phyloP scores from a whole-genome alignment of 2,888 invertebrate genomes.

The Iselma pallidipennis region DNA sequence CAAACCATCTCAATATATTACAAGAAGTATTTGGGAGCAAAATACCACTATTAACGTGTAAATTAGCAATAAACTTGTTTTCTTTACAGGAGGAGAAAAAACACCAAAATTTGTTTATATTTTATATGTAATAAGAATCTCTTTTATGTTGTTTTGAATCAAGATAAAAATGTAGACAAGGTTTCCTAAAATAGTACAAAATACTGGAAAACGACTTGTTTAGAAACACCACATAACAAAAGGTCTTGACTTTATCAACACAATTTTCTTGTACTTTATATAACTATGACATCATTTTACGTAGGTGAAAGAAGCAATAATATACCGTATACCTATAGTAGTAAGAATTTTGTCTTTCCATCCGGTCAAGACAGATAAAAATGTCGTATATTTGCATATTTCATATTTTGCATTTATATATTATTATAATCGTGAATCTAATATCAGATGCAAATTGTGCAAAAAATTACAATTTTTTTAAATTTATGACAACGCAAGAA shows the following conservation, averaged over 20 bases:
- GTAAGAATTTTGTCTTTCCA: neutral
- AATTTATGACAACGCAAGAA: neutral
- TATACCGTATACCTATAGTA: conserved; percentile 10
- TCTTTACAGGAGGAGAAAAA: neutral
- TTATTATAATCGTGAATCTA: too few relatives aligned
- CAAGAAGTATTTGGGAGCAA: neutral
- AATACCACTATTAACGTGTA: neutral
- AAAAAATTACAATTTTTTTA: too few relatives aligned
- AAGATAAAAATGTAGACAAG: too few relatives aligned
- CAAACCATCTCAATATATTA: neutral
- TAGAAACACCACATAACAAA: too few relatives aligned
- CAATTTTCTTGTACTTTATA: too few relatives aligned
- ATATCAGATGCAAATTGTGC: neutral
- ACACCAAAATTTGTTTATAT: neutral
- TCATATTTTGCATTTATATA: neutral
- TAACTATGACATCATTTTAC: conserved; percentile 5
- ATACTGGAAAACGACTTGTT: too few relatives aligned
- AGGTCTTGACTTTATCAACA: too few relatives aligned
- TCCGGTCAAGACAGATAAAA: neutral
- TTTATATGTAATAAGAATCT: neutral
- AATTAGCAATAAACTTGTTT: too few relatives aligned
- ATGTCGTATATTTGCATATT: neutral
- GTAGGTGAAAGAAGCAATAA: conserved; percentile 14
- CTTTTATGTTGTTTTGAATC: too few relatives aligned
- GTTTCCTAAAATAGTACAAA: too few relatives aligned